Base-by-base conservation (phyloP, 2,113 vertebrate species). In the Lathamus discolor region DNA sequence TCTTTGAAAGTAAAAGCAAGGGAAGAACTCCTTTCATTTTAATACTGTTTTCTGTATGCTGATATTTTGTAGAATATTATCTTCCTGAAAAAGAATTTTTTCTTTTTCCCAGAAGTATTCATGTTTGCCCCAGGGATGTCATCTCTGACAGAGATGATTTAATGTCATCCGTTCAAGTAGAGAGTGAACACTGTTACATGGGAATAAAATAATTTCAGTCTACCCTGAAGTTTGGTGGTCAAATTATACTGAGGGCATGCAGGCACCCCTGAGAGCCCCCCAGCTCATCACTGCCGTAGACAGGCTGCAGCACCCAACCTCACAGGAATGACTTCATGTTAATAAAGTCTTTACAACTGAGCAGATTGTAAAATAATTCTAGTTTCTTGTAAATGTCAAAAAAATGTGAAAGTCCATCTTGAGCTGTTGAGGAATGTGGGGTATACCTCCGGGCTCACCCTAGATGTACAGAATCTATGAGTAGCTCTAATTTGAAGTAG, bases 71-170 rank as follows among this genome's bases (percentile, higher is more conserved):
- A 28, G 57, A 79, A 62, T 72, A 49, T 33, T 12, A 25, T 93
- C 3, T 17, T 84, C 76, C 67, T 82, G n/a, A 62, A 95, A 83
- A 91, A 29, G 18, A 84, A 72, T 69, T 57, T 81, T 43, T 14
- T 28, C 17, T 86, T 90, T 94, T 72, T 9, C 57, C 57, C 73
- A 82, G 52, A 81, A 78, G 43, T 72, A 79, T 46, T 94, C 69
- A 19, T 62, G 33, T 54, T 96, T 82, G 48, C 92, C 44, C 11
- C 13, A 57, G 73, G 91, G 73, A 54, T 33, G 8, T 82, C 5
- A n/a, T 94, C 43, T 93, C 88, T 94, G 93, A 88, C 88, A 92
- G 62, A 94, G 83, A 85, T 57, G 44, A 94, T 94, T 96, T 91
- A 94, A 68, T 69, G 84, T 57, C 73, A 92, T 70, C 74, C 80